Base-by-base conservation (phyloP, 2,888 invertebrate genomes). In the Cerceris rybyensis region DNA sequence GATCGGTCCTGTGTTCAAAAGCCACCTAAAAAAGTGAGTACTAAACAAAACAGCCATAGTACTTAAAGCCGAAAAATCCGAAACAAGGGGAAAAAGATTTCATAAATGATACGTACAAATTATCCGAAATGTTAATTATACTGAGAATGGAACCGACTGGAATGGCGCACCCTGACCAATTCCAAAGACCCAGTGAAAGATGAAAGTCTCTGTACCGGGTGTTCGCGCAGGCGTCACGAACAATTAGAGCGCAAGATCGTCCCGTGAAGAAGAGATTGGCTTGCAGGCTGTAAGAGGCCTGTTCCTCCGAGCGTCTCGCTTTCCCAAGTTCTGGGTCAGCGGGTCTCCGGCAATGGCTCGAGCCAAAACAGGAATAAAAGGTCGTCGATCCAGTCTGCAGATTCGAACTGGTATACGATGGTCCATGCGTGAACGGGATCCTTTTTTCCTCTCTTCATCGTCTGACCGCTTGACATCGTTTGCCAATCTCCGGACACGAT, bases 261-360 rank as follows among this genome's bases (percentile, higher is more conserved):
- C 84, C 75, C 55, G 66, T 77, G 77, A 83, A 68, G 28, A 28
- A 28, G 28, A 28, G 73, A 81, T 65, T 43, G 17, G 50, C 60
- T 58, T 50, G 66, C 65, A 14, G 54, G 52, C 16, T 65, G 57
- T 57, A 58, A 46, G 69, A 76, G 46, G 69, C 58, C 72, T 69
- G 76, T 58, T 66, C 61, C 49, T n/a, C 16, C 28, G 28, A 67
- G 54, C 66, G 49, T 16, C 65, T 52, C 64, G 89, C 90, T 91
- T 91, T 90, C 90, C 79, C 88, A 86, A 88, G 89, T 91, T 91
- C 90, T 90, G 89, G 90, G 90, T 91, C 90, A 90, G 78, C 87
- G 84, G 86, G 83, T 88, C 86, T 81, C 59, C 28, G 6, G 9
- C 58, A 28, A 9, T 58, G 46, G 39, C 54, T 63, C 70, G 55